Evolutionary conservation across 2,888 invertebrate species (phyloP).

Genomic region (Polylopha cassiicola): DNA sequence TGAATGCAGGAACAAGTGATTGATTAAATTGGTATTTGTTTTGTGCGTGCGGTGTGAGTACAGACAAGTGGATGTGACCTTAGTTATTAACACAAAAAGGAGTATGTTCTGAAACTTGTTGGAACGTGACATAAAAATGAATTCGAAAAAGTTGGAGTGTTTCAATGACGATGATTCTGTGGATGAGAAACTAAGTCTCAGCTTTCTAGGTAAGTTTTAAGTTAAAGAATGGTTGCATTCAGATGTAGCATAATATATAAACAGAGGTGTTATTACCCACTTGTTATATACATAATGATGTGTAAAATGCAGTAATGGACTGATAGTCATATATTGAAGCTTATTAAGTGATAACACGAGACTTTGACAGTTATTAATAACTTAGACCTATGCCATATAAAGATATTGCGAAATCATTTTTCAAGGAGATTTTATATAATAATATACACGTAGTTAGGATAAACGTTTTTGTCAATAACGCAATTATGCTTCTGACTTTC

Average conservation of each 20-base stretch:
- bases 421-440: constrained; percentile 10
- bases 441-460: constrained; percentile 1
- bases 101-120: constrained; percentile 42
- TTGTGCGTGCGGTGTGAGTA: constrained; percentile 43
- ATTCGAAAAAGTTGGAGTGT: constrained; percentile 74
- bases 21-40: constrained; percentile 27
- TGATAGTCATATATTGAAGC: constrained; percentile 31
- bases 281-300: constrained; percentile 26
- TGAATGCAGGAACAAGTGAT: constrained; percentile 27
- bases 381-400: constrained; percentile 9
- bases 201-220: constrained; percentile 66
- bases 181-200: constrained; percentile 69
- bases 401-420: constrained; percentile 8
- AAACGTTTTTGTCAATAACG: constrained; percentile 7
- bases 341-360: constrained; percentile 25
- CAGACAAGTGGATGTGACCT: constrained; percentile 68
- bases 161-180: constrained; percentile 65
- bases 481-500: constrained; percentile 4
- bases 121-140: constrained; percentile 56
- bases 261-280: constrained; percentile 24
- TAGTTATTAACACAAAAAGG: constrained; percentile 45
- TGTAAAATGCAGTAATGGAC: constrained; percentile 26
- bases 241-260: constrained; percentile 15
- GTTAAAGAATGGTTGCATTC: constrained; percentile 5
- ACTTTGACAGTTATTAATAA: constrained; percentile 24